Conservation (phyloP, 1,140 invertebrate species). For the Cyclargus thomasi region DNA sequence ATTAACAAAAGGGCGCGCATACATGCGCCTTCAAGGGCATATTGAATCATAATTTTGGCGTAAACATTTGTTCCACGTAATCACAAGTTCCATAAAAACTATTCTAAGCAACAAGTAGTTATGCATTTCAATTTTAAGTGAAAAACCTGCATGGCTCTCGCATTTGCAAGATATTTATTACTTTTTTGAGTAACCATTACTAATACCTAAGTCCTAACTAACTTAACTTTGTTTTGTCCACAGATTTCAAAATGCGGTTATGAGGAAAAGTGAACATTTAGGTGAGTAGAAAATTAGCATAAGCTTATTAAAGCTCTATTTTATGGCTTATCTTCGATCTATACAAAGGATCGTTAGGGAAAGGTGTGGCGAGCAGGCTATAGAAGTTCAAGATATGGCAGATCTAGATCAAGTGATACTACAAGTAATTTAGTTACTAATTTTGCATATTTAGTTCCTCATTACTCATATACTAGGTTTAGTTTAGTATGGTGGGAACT, state of each 20-base stretch:
- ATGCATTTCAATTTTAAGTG: no score
- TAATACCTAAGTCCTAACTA: background rate
- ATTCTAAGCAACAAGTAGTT: no score
- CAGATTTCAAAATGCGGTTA: constrained; percentile 58
- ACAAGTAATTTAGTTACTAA: background rate
- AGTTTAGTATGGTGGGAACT: no score
- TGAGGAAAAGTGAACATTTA: constrained; percentile 40
- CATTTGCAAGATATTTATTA: no score
- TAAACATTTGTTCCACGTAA: no score
- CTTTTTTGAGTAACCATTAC: background rate
- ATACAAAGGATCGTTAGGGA: background rate
- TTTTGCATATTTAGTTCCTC: background rate
- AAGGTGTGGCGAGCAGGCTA: background rate
- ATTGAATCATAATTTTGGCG: no score
- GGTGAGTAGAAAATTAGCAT: constrained; percentile 38
- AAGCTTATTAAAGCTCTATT: constrained; percentile 1
- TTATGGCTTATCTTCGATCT: background rate
- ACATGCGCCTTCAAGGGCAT: no score
- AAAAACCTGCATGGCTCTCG: no score
- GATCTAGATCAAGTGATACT: background rate
- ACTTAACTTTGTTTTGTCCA: constrained; percentile 34
- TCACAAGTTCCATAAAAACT: no score
- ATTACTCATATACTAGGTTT: background rate
- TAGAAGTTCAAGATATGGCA: background rate
- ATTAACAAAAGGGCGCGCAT: no score